Conservation (phyloP, 1,140 invertebrate genomes). For the Trachymyrmex cornetzi region DNA sequence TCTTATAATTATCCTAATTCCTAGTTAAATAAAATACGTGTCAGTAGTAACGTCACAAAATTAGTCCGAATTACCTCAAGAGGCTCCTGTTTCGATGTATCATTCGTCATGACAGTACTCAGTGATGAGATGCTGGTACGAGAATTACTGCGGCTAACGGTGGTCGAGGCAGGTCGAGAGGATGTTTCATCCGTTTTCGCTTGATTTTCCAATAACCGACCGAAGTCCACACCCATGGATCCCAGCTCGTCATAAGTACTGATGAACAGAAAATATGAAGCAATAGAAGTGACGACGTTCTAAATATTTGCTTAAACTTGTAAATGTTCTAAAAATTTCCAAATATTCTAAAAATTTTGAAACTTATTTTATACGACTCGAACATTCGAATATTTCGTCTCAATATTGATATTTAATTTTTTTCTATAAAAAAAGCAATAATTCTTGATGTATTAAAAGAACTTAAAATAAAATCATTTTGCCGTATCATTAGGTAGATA, state of each 20-base stretch:
- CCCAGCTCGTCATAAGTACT: conserved; percentile 88
- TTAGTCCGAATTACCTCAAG: conserved; percentile 75
- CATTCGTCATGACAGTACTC: conserved; percentile 81
- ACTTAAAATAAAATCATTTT: no score
- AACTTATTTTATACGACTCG: no score
- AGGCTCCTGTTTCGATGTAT: conserved; percentile 77
- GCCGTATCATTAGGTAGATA: no score
- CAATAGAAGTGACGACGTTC: neutral
- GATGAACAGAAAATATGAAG: conserved; percentile 66
- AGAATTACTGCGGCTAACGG: conserved; percentile 80
- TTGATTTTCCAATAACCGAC: conserved; percentile 87
- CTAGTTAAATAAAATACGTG: neutral
- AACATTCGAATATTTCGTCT: no score
- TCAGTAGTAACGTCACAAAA: neutral
- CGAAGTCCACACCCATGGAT: conserved; percentile 89
- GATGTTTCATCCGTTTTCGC: conserved; percentile 82
- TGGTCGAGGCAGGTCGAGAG: conserved; percentile 65
- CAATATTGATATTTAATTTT: no score
- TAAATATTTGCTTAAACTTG: neutral
- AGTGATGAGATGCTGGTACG: conserved; percentile 84
- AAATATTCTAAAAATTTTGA: no score
- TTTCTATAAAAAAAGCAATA: no score
- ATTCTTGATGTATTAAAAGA: no score
- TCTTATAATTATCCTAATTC: neutral
- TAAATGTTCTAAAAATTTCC: no score